Base-by-base conservation (phyloP, 92 coral and sea anemone species). In the Zoanthus sansibaricus region DNA sequence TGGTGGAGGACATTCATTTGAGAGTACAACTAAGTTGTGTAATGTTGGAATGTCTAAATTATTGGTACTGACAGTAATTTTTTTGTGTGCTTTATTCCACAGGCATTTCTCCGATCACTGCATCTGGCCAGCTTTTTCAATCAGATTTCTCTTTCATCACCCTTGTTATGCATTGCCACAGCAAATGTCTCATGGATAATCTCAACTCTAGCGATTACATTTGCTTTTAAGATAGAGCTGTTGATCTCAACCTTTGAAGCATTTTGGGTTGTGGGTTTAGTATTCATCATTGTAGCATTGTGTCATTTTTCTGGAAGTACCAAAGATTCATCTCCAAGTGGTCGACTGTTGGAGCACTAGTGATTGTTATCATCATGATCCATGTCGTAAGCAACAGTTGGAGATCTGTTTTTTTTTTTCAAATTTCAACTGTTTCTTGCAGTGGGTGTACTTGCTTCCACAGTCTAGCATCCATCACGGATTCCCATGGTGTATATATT, bases 131-230 rank as follows among this genome's bases (percentile, higher is more conserved):
- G 56, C 7, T 61, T 47, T 17, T 37, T 61, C 31, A 13, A 62
- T 21, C 84, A 37, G 72, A 62, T 79, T 62, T 5, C 42, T 59
- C 72, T 42, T 1, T 59, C 58, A 11, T 79, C 84, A 17, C 84
- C 84, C 2, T 20, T 79, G 84, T 72, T 66, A 10, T 61, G 18
- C 54, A 61, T 44, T 7, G 84, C 84, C 31, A 79, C 72, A 15
- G 84, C 10, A 8, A 79, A 79, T 44, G 71, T 44, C 56, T 61
- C 84, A 10, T 79, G 84, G 84, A 59, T 79, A 59, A 49, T 79
- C 68, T 61, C n/a, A 17, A 79, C 84, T 16, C 32, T 61, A 7
- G 32, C 62, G 61, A 44, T 61, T 16, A 61, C 84, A 13, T 61
- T 61, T 79, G 15, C 16, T 3, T 79, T 61, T 33, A 37, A 42